Conservation (phyloP, 2,797 vertebrate genomes). For the Moxostoma hubbsi region DNA sequence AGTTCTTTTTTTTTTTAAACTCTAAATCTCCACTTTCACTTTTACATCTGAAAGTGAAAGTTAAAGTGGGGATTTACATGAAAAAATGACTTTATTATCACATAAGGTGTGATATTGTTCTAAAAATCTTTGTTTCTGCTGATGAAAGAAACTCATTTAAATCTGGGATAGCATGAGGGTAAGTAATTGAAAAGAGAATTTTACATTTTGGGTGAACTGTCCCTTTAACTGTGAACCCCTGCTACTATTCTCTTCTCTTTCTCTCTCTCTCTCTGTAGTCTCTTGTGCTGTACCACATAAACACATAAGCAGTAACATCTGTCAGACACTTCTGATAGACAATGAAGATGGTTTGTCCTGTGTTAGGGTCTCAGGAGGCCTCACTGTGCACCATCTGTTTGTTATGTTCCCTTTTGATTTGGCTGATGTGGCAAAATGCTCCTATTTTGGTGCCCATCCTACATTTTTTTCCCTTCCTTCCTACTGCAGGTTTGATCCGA, state of each 20-base stretch:
- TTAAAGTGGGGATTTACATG: no score
- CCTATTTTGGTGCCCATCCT: constrained; percentile 36
- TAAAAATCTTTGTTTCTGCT: no score
- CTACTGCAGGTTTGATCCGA: constrained; percentile 90
- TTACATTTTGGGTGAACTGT: no score
- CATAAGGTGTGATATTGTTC: no score
- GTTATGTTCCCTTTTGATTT: constrained; percentile 40
- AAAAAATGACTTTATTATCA: no score
- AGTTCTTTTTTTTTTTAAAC: no score
- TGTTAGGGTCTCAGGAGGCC: constrained; percentile 49
- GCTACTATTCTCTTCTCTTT: neutral
- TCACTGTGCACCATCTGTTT: constrained; percentile 55
- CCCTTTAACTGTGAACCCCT: no score
- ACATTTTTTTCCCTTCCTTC: constrained; percentile 39
- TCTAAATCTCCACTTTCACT: no score
- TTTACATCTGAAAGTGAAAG: no score
- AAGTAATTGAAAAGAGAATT: no score
- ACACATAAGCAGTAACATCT: constrained; percentile 60
- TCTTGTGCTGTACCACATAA: constrained; percentile 54
- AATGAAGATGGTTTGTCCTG: constrained; percentile 50
- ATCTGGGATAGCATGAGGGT: no score
- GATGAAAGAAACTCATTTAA: no score
- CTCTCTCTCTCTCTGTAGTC: neutral
- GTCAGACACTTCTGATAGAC: constrained; percentile 49
- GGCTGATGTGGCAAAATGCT: constrained; percentile 48